Conservation (phyloP, 2,888 invertebrate species). For the Oithona nana region DNA sequence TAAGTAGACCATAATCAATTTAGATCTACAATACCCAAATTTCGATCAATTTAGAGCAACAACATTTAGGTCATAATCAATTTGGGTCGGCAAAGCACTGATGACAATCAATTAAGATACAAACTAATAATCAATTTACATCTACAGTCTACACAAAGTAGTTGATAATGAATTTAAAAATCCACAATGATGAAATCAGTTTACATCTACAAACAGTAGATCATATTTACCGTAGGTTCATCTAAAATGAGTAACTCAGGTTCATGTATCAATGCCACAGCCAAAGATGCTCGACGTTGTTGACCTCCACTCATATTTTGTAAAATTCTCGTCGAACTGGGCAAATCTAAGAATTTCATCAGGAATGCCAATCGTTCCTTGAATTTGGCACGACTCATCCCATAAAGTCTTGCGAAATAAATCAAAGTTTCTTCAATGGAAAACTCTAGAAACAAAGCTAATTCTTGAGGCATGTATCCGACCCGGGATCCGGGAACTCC, state of each 20-base stretch:
- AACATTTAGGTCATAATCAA: too few species aligned
- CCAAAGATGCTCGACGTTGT: constrained; percentile 28
- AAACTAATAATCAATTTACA: too few species aligned
- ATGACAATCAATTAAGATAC: too few species aligned
- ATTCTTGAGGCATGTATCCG: constrained; percentile 22
- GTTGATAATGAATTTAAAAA: too few species aligned
- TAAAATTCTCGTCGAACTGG: constrained; percentile 25
- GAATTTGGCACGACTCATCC: constrained; percentile 24
- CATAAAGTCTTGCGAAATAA: constrained; percentile 29
- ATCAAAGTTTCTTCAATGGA: constrained; percentile 29
- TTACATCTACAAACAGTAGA: too few species aligned
- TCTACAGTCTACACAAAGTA: too few species aligned
- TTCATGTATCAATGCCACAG: constrained; percentile 28
- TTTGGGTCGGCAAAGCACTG: too few species aligned
- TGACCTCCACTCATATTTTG: constrained; percentile 28
- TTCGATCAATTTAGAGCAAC: too few species aligned
- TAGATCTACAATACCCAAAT: too few species aligned
- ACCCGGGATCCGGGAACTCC: constrained; percentile 21
- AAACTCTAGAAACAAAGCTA: constrained; percentile 23
- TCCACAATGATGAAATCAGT: too few species aligned
- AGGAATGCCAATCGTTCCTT: constrained; percentile 27
- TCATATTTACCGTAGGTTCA: constrained; percentile 32
- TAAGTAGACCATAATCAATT: too few species aligned
- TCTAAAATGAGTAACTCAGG: constrained; percentile 29
- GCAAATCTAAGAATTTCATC: constrained; percentile 28